phyloP scores from a whole-genome alignment of 2,113 vertebrate species.

The Alces alces region DNA sequence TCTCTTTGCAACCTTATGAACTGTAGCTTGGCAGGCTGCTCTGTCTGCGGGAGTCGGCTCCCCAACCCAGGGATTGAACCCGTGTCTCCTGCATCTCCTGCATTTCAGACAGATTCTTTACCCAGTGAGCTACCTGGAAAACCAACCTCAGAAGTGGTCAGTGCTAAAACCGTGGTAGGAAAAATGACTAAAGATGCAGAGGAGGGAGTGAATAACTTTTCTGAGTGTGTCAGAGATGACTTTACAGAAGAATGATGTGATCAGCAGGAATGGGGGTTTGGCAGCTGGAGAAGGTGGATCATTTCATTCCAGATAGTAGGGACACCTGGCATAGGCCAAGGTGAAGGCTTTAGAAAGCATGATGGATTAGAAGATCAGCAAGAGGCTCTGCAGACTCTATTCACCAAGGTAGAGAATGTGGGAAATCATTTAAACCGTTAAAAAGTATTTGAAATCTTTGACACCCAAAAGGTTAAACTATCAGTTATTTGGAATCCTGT shows the following conservation, averaged over 20 bases:
- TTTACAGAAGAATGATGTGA: neutral
- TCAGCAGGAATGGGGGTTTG: neutral
- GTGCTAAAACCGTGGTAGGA: neutral
- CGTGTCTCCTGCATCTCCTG: neutral
- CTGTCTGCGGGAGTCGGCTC: accelerated
- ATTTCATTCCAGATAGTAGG: neutral
- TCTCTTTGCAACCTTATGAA: neutral
- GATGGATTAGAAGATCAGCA: neutral
- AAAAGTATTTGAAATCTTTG: neutral
- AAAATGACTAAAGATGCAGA: neutral
- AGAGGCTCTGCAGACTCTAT: neutral
- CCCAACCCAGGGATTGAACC: neutral
- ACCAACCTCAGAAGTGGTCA: neutral
- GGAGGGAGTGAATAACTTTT: neutral
- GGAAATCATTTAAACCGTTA: neutral
- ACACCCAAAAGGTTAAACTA: neutral
- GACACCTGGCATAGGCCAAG: neutral
- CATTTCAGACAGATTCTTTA: neutral
- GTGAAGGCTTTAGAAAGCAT: neutral
- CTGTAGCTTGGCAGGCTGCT: neutral
- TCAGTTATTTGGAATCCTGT: neutral
- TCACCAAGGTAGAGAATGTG: neutral
- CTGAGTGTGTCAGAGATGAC: neutral
- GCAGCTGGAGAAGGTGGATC: neutral
- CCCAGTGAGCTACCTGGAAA: neutral